Evolutionary conservation across 2,113 vertebrate genomes (phyloP).

Genomic region (human (Homo sapiens)): DNA sequence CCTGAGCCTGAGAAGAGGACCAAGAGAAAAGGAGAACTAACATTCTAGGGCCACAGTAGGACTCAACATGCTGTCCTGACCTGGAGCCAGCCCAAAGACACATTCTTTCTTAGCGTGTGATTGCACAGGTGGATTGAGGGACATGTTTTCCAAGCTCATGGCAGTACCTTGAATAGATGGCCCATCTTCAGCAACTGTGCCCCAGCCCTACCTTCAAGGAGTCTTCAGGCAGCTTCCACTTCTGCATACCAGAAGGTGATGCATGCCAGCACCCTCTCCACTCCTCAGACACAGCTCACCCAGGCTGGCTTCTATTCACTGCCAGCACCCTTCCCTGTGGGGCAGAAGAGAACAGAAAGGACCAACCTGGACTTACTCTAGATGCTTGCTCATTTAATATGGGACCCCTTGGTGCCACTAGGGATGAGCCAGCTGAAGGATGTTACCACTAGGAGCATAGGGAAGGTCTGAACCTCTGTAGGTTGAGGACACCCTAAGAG

Average conservation of each 20-base stretch:
- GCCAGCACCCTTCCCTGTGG: not conserved
- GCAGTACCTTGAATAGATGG: not conserved
- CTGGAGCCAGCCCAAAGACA: not conserved
- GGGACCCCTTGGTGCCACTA: not conserved
- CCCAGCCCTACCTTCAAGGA: not conserved
- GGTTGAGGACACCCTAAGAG: not conserved
- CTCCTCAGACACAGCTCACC: not conserved
- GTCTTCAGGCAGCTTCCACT: not conserved
- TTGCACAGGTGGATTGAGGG: not conserved
- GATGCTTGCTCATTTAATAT: not conserved
- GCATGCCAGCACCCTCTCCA: fast-evolving
- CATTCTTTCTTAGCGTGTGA: not conserved
- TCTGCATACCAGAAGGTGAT: fast-evolving
- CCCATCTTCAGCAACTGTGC: not conserved
- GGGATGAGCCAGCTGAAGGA: not conserved
- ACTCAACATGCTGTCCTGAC: not conserved
- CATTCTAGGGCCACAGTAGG: not conserved
- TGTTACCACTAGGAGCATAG: not conserved
- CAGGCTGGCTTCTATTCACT: not conserved
- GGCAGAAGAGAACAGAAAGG: not conserved
- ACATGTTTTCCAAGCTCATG: not conserved
- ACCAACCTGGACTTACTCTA: not conserved
- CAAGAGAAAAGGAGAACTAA: not conserved
- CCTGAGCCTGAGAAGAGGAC: not conserved
- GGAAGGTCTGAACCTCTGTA: not conserved